phyloP scores from a whole-genome alignment of 2,797 vertebrate genomes.

The Botia almorhae region DNA sequence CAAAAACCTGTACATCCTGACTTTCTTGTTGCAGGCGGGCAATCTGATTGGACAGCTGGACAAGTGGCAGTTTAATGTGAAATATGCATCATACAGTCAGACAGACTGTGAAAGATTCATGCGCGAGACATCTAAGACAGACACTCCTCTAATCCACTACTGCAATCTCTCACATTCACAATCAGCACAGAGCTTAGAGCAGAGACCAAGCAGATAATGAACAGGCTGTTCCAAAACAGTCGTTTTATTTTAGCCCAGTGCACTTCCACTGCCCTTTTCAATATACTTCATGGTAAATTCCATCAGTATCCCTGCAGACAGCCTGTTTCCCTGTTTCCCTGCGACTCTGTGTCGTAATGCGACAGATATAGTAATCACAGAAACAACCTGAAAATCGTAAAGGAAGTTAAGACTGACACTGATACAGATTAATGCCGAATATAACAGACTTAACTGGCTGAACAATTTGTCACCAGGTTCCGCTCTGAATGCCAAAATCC shows the following conservation, averaged over 20 bases:
- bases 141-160: conserved; percentile 28
- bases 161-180: conserved; percentile 28
- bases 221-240: conserved; percentile 30
- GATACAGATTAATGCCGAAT: conserved; percentile 39
- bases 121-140: background rate
- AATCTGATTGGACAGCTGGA: conserved; percentile 1
- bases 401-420: conserved; percentile 33
- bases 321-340: background rate
- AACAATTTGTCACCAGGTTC: conserved; percentile 1
- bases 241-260: conserved; percentile 34
- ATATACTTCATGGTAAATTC: conserved; percentile 33
- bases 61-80: background rate
- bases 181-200: conserved; percentile 14
- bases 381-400: conserved; percentile 34
- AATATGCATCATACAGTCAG: background rate
- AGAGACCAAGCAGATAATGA: conserved; percentile 41
- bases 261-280: conserved; percentile 27
- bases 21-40: no score
- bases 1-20: no score
- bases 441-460: conserved; percentile 30
- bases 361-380: conserved; percentile 31
- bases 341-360: conserved; percentile 16
- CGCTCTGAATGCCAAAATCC: conserved; percentile 15
- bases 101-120: background rate
- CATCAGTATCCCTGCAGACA: conserved; percentile 18